Evolutionary conservation across 1,140 invertebrate genomes (phyloP).

Genomic region (Sweltsa coloradensis): DNA sequence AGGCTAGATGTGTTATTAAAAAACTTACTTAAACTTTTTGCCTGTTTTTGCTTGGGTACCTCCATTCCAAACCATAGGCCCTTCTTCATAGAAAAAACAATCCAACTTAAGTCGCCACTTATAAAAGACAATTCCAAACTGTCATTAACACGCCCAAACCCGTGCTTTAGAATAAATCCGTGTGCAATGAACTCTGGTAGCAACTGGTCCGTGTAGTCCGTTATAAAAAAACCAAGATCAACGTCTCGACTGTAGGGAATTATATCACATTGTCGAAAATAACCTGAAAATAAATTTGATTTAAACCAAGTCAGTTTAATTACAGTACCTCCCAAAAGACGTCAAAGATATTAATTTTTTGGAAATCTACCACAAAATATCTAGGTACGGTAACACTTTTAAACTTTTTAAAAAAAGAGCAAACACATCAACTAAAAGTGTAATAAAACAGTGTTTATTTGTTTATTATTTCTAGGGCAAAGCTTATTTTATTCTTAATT

Average conservation of each 20-base stretch:
- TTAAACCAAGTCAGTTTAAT: no score
- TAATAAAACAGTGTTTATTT: no score
- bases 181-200: conserved; percentile 31
- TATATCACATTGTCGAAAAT: conserved; percentile 43
- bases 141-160: conserved; percentile 40
- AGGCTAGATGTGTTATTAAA: no score
- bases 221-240: conserved; percentile 43
- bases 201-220: conserved; percentile 34
- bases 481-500: no score
- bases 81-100: conserved; percentile 37
- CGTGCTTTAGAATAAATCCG: conserved; percentile 35
- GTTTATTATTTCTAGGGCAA: no score
- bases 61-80: conserved; percentile 40
- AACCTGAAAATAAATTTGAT: no score
- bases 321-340: no score
- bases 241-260: conserved; percentile 43
- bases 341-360: no score
- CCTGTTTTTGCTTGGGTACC: conserved; percentile 42
- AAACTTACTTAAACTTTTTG: conserved; percentile 40
- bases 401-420: no score
- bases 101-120: conserved; percentile 39
- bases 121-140: conserved; percentile 43
- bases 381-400: no score
- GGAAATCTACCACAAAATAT: no score
- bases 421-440: no score